These are phyloP conservation scores for Bugula neritina DNA, from an alignment of 2,888 invertebrate genomes.

Conservation along the genomic window DNA sequence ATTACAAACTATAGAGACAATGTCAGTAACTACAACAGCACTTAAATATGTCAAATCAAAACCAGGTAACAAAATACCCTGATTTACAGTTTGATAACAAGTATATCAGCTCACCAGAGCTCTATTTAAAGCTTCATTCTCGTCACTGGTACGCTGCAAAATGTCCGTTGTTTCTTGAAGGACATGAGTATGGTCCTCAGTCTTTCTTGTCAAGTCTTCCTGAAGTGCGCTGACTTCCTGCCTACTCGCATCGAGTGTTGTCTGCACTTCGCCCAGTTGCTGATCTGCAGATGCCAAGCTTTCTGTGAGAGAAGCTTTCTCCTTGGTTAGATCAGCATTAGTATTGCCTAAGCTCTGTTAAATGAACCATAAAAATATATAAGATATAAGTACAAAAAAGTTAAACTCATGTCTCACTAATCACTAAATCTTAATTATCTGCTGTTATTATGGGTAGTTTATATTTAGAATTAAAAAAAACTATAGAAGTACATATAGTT, in stretches of 20 bases:
- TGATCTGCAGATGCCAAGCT: neutral
- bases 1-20: too few species aligned
- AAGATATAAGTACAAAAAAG: neutral
- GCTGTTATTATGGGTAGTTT: too few species aligned
- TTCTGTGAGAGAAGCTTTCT: neutral
- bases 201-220: neutral
- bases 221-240: neutral
- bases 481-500: too few species aligned
- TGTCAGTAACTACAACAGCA: too few species aligned
- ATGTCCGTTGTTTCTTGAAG: conserved; percentile 23
- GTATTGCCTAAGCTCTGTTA: neutral
- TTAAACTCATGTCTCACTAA: neutral
- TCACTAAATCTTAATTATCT: too few species aligned
- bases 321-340: neutral
- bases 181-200: conserved; percentile 8
- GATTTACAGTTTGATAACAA: too few species aligned
- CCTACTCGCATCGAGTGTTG: neutral
- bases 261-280: neutral
- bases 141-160: conserved; percentile 13
- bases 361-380: too few species aligned
- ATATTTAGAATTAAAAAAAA: too few species aligned
- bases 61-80: too few species aligned
- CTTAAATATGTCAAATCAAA: too few species aligned
- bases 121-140: conserved; percentile 19
- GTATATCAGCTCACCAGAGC: conserved; percentile 15